phyloP scores from a whole-genome alignment of 2,113 vertebrate genomes.

The Mastomys natalensis region DNA sequence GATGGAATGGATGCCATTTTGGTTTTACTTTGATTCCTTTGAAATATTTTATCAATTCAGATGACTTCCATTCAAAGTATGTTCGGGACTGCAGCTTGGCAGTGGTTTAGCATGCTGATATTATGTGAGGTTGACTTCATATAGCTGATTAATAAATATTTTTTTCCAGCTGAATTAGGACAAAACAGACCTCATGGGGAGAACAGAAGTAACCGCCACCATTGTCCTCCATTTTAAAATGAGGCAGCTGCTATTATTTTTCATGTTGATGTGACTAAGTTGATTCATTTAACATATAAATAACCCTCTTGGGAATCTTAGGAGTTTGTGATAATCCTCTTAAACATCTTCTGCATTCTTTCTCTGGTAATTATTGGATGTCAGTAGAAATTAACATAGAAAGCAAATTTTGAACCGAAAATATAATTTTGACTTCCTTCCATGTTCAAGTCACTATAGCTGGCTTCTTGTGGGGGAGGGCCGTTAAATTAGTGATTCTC shows the following conservation, averaged over 20 bases:
- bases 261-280: conserved; percentile 18
- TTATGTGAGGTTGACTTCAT: neutral
- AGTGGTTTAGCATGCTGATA: neutral
- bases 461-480: neutral
- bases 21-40: conserved; percentile 42
- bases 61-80: neutral
- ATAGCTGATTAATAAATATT: neutral
- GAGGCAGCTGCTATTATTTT: neutral
- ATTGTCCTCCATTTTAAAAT: neutral
- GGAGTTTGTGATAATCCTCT: neutral
- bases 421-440: neutral
- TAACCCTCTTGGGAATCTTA: neutral
- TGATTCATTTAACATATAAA: neutral
- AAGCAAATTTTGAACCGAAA: conserved; percentile 27
- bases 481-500: neutral
- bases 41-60: conserved; percentile 25
- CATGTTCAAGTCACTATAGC: conserved; percentile 29
- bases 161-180: conserved; percentile 23
- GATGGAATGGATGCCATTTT: neutral
- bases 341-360: neutral
- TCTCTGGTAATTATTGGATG: conserved; percentile 21
- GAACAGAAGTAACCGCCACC: neutral
- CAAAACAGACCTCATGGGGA: neutral
- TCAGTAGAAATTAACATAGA: neutral
- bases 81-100: neutral